Conservation (phyloP, 1,140 invertebrate genomes). For the Penaeus vannamei region DNA sequence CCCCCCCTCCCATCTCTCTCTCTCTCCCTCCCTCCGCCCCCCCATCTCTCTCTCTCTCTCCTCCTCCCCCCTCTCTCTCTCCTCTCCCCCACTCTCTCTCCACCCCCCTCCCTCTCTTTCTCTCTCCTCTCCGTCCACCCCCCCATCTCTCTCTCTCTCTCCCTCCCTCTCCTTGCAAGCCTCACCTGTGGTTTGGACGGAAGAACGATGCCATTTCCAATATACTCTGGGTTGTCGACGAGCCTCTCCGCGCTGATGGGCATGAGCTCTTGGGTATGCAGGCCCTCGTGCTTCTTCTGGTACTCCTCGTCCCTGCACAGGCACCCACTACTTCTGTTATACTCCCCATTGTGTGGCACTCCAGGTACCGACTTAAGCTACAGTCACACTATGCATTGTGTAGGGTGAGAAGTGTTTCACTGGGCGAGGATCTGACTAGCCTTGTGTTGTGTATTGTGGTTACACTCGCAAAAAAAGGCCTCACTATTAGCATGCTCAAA, state of each 20-base stretch:
- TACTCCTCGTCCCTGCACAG: conserved; percentile 55
- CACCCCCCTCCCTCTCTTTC: background rate
- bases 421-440: no score
- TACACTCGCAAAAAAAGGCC: no score
- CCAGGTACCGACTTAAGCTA: no score
- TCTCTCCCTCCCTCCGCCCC: no score
- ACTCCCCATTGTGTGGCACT: background rate
- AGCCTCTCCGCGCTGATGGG: conserved; percentile 54
- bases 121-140: background rate
- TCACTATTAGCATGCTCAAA: no score
- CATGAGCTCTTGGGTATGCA: conserved; percentile 62
- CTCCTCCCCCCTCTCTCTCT: no score
- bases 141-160: background rate
- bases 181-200: conserved; percentile 30
- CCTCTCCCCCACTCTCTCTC: background rate
- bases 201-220: conserved; percentile 47
- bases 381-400: no score
- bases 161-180: background rate
- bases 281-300: conserved; percentile 60
- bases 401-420: no score
- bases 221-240: conserved; percentile 64
- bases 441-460: no score
- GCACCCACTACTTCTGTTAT: conserved; percentile 63
- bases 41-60: no score
- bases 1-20: no score